A percentile compares a stretch with the other conserved stretches of the same genome.
Conservation (phyloP, 2,113 vertebrate genomes). For the Urocitellus parryii region DNA sequence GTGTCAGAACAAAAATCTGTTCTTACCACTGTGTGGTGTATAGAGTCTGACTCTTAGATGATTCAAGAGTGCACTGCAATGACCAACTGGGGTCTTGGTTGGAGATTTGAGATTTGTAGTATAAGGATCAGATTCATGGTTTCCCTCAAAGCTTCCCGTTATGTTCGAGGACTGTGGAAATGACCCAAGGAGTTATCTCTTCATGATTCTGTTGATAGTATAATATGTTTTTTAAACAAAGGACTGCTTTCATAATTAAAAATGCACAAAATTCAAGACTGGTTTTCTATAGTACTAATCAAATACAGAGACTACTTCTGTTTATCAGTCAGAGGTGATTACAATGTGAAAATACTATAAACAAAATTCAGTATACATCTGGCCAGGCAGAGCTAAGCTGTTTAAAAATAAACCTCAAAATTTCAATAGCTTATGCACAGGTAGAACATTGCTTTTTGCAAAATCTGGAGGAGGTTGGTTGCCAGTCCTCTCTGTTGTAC, state of each 20-base stretch:
- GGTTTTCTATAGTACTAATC: neutral
- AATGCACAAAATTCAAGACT: neutral
- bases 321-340: neutral
- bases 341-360: neutral
- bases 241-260: neutral
- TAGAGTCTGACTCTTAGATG: neutral
- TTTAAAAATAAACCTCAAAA: neutral
- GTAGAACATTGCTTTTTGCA: neutral
- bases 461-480: neutral
- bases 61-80: neutral
- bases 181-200: neutral
- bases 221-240: conserved; percentile 6
- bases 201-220: neutral
- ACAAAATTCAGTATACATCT: neutral
- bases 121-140: neutral
- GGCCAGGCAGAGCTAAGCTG: neutral
- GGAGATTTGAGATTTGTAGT: neutral
- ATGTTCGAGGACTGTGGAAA: neutral
- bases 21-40: neutral
- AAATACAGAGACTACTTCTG: neutral
- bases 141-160: neutral
- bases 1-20: neutral
- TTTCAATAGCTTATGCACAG: neutral
- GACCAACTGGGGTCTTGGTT: neutral
- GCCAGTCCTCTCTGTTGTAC: neutral